Base-by-base conservation (phyloP, 2,888 invertebrate species). In the Choreutis nemorana region DNA sequence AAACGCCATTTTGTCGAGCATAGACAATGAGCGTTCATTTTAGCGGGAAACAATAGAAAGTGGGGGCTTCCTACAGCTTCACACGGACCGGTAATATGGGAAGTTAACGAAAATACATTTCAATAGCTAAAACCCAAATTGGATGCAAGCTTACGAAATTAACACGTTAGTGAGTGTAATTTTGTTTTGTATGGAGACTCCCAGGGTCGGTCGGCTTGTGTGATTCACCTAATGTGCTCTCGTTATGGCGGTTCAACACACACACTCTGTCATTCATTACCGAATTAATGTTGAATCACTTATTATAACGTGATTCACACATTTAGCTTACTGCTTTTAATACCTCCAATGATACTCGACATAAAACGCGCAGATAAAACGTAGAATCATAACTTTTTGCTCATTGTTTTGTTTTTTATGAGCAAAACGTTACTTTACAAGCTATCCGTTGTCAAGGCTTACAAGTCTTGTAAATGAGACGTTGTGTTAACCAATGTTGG, bases 61-160 rank as follows among this genome's bases (percentile, higher is more conserved):
- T 42, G 48, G 43, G 40, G n/a, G 50, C 45, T 43, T 41, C 48
- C 47, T 43, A 40, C 45, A 42, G 39, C 48, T 63, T 66, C 70
- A 60, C 68, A 68, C 68, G 70, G 53, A 49, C 52, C 34, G 43
- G 44, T 46, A 44, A 44, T 50, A 56, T 64, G 68, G 66, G 72
- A 71, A 73, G 63, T 62, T 55, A 73, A 66, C 70, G 67, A 77
- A 75, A 75, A 70, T 58, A 67, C 71, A 75, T 77, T 75, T 66
- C 73, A 71, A 77, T 73, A 71, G 68, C 51, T 11, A 59, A 57
- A 59, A 57, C 51, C 55, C 55, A 68, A 73, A 72, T 73, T 72
- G 70, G 64, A 59, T 46, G 61, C 54, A 56, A 60, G 54, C 62
- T 65, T 64, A 60, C 59, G 55, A 66, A 73, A 75, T 75, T 68